Evolutionary conservation across 2,888 invertebrate genomes (phyloP).

Genomic region (Cataglyphis cursor): DNA sequence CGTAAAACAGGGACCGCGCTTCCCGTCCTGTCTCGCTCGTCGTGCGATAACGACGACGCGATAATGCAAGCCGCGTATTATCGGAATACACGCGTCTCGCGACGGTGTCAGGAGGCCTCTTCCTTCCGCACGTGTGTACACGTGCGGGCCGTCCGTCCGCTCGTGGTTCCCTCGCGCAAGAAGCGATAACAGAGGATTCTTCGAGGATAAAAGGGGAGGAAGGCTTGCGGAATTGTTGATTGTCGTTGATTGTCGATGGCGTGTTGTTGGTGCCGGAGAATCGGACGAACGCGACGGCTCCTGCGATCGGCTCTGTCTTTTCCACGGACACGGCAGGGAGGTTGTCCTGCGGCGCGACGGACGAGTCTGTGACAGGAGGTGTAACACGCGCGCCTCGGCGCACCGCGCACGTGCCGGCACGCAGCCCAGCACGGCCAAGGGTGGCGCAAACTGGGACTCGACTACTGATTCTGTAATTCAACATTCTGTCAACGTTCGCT

Average conservation of each 20-base stretch:
- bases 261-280: neutral
- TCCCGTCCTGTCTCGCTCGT: neutral
- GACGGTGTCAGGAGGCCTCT: neutral
- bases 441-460: conserved; percentile 28
- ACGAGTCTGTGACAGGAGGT: conserved; percentile 68
- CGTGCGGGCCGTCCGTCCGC: neutral
- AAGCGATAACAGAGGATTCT: neutral
- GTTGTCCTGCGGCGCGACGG: conserved; percentile 70
- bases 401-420: conserved; percentile 67
- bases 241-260: neutral
- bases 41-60: conserved; percentile 36
- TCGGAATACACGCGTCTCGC: neutral
- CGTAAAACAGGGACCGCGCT: neutral
- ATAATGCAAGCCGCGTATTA: neutral
- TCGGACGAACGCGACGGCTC: conserved; percentile 2
- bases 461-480: neutral
- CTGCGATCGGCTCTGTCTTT: conserved; percentile 59
- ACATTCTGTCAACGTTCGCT: neutral
- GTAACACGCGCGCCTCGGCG: conserved; percentile 71
- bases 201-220: neutral
- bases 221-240: neutral
- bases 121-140: neutral
- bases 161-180: neutral
- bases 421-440: conserved; percentile 48
- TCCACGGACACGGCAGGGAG: conserved; percentile 62